Base-by-base conservation (phyloP, 1,140 invertebrate species). In the Diploscapter pachys region DNA sequence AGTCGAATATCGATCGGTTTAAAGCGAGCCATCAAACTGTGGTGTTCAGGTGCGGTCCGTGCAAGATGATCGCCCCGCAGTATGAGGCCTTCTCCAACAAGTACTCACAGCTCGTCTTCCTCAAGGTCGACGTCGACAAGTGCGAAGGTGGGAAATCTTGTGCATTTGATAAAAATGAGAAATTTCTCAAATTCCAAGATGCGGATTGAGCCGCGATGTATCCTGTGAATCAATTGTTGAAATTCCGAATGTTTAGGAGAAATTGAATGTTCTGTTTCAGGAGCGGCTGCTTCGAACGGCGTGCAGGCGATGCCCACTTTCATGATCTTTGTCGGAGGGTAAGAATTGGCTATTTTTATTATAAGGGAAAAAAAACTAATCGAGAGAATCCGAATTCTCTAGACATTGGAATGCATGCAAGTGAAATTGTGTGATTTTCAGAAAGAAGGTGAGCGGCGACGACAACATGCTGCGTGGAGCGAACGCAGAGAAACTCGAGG, bases 301-400 rank as follows among this genome's bases (percentile, higher is more conserved):
- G 92, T 99, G 13, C 91, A 90, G 76, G 93, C 94, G 3, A 98
- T 99, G 94, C 96, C 96, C 5, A 99, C 96, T 4, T 99, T 99
- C 85, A 91, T 96, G 76, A 95, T 98, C 83, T 97, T 94, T 85
- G 90, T 91, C 77, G 97, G 95, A 85, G 90, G 91, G 81, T 82
- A 6, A 9, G 73, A 71, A 75, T 72, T 0, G 85, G 82, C 72
- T 69, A 86, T n/a, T 85, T 59, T 11, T 11, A 59, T 11, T 31
- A 31, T 31, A 31, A 31, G 31, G 31, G 31, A 1, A 31, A 31
- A 31, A 31, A 31, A 31, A 31, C 31, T 31, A 31, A 31, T 31
- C 31, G 0, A 31, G 31, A 31, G 31, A 31, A 31, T 31, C 1
- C 31, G 31, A 31, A 31, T 31, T 31, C 31, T 59, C 57, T 59